These are phyloP conservation scores for Siderastrea siderea DNA, from an alignment of 92 coral and sea anemone species.

Conservation along the genomic window DNA sequence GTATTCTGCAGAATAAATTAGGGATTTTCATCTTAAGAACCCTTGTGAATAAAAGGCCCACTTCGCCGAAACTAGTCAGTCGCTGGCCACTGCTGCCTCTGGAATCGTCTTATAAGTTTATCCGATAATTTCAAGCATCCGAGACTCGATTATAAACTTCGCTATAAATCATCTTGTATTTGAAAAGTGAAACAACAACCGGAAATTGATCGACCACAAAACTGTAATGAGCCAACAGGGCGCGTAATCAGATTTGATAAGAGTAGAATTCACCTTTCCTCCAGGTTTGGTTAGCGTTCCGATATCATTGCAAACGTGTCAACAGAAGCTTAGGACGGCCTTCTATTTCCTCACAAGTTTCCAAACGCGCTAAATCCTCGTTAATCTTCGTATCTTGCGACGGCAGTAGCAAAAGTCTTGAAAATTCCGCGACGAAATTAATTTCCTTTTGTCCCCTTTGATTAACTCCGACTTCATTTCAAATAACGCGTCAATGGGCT, in stretches of 20 bases:
- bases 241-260: not conserved
- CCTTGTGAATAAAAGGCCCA: too few relatives aligned
- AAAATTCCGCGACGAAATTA: conserved; percentile 28
- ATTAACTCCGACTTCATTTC: conserved; percentile 17
- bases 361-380: not conserved
- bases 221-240: conserved; percentile 1
- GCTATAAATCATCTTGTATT: not conserved
- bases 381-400: not conserved
- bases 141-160: not conserved
- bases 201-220: conserved; percentile 21
- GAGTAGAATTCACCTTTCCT: not conserved
- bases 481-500: conserved; percentile 23
- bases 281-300: not conserved
- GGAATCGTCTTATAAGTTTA: not conserved
- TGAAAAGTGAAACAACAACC: conserved; percentile 17
- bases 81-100: not conserved
- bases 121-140: conserved; percentile 11
- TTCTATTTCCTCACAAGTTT: not conserved
- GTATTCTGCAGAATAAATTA: too few relatives aligned
- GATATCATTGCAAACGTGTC: not conserved
- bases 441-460: conserved; percentile 12
- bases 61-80: too few relatives aligned
- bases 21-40: too few relatives aligned
- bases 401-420: not conserved
- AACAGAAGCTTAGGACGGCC: not conserved